Conservation (phyloP, 2,797 vertebrate species). For the Lates japonicus region DNA sequence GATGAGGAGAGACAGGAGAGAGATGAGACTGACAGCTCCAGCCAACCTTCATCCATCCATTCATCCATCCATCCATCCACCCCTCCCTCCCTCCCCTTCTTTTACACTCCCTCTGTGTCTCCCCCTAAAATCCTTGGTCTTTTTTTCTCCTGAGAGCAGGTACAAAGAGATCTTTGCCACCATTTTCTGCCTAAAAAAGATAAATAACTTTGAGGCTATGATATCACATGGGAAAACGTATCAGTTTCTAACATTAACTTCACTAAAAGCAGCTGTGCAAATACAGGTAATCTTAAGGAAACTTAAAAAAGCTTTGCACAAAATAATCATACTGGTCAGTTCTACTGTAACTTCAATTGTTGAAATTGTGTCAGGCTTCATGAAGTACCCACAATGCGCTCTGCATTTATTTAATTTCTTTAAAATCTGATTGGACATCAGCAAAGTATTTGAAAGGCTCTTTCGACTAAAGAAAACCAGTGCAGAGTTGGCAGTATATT, state of each 20-base stretch:
- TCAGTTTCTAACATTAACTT: not conserved
- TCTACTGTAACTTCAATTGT: not conserved
- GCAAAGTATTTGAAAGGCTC: conserved; percentile 1
- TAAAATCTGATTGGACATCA: conserved; percentile 1
- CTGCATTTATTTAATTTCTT: conserved; percentile 5
- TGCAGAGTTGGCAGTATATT: conserved; percentile 9
- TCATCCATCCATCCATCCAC: conserved; percentile 45
- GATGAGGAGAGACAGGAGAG: conserved; percentile 84
- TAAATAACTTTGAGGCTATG: not conserved
- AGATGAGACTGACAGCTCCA: conserved; percentile 83
- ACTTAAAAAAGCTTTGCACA: not conserved
- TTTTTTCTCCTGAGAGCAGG: conserved; percentile 43
- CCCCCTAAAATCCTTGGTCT: conserved; percentile 52
- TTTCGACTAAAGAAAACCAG: conserved; percentile 7
- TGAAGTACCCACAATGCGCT: not conserved
- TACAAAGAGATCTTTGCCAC: conserved; percentile 42
- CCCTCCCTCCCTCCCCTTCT: conserved; percentile 24
- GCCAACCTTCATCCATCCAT: conserved; percentile 76
- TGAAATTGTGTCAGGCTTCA: not conserved
- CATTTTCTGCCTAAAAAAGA: conserved; percentile 37
- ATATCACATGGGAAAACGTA: conserved; percentile 1
- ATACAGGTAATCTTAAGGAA: not conserved
- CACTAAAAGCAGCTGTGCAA: conserved; percentile 3
- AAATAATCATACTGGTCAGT: not conserved
- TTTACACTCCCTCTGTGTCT: conserved; percentile 46